Base-by-base conservation (phyloP, 2,113 vertebrate species). In the Chaetops frenatus region DNA sequence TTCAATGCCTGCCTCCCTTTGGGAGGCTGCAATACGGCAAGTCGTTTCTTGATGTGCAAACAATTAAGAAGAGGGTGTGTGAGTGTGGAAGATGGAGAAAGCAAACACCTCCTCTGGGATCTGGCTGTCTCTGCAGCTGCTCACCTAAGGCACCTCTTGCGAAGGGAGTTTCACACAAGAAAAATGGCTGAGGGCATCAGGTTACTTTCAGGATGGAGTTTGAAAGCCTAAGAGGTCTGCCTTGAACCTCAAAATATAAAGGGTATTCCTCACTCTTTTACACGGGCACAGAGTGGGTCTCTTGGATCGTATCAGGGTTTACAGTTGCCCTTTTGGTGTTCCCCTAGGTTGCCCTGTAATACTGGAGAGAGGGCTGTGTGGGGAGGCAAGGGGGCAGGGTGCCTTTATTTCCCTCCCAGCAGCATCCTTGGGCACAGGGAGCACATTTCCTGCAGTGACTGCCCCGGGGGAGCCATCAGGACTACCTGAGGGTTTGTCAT, bases 21-120 rank as follows among this genome's bases (percentile, higher is more conserved):
- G 77, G 72, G 90, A 95, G 65, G 44, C 14, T 94, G 95, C 73
- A 71, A 64, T n/a, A 88, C 2, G 25, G 80, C 95, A 95, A 96
- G 91, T 95, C 14, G 3, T 62, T 95, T 95, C 92, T 97, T 97
- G 96, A 97, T 58, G 81, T 9, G 44, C 92, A 66, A 90, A 92
- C 92, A 94, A 94, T 97, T 95, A 92, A 95, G 88, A 95, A 76
- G 71, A 94, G 82, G 87, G 93, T 28, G 92, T 70, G 92, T 48
- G 74, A 67, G 35, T 19, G 62, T 69, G 45, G 67, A 56, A 90
- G 89, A 92, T 56, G 91, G 85, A 91, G 94, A 85, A 91, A 95
- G 82, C 92, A 93, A 95, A 95, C 72, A 83, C 47, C 74, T 94
- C 87, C 90, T 58, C 62, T 23, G 38, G 92, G 81, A 86, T 90